A percentile compares a stretch with the other conserved stretches of the same genome.
These are phyloP conservation scores for Archaeoteleia sp. DNA, from an alignment of 2,888 invertebrate genomes.

Conservation along the genomic window DNA sequence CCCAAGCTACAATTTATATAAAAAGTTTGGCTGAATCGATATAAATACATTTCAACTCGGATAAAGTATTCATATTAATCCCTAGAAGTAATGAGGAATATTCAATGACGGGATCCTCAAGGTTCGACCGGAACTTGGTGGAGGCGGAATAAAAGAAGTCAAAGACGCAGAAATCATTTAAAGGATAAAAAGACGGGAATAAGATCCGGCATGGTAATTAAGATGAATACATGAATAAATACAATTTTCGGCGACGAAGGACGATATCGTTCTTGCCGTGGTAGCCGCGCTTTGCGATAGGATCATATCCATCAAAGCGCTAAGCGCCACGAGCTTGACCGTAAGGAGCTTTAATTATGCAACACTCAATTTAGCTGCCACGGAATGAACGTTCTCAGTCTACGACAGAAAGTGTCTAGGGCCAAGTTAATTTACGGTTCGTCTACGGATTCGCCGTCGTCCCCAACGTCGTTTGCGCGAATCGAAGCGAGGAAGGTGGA, in stretches of 20 bases:
- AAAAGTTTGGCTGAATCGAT: no score
- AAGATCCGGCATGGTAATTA: conserved; percentile 17
- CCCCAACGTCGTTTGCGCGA: conserved; percentile 22
- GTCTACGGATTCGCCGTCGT: conserved; percentile 18
- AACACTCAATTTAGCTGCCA: conserved; percentile 66
- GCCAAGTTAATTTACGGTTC: conserved; percentile 42
- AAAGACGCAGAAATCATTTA: no score
- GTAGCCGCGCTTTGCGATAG: conserved; percentile 17
- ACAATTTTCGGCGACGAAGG: conserved; percentile 22
- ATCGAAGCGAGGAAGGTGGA: conserved; percentile 15
- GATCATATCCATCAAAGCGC: conserved; percentile 30
- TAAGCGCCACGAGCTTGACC: conserved; percentile 53
- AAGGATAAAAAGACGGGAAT: no score
- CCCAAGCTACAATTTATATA: no score
- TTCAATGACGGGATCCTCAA: no score
- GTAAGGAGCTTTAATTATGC: conserved; percentile 66
- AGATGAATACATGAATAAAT: conserved; percentile 36
- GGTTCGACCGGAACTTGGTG: no score
- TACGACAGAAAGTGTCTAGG: conserved; percentile 31
- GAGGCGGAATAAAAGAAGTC: no score
- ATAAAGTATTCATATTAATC: no score
- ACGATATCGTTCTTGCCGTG: conserved; percentile 13
- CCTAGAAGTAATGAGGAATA: no score
- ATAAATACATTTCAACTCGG: no score
- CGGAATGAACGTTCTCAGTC: conserved; percentile 55